Evolutionary conservation across 2,797 vertebrate genomes (phyloP), one percentile per base, ranked within the genome.

Genomic region (Tiaroga cobitis): DNA sequence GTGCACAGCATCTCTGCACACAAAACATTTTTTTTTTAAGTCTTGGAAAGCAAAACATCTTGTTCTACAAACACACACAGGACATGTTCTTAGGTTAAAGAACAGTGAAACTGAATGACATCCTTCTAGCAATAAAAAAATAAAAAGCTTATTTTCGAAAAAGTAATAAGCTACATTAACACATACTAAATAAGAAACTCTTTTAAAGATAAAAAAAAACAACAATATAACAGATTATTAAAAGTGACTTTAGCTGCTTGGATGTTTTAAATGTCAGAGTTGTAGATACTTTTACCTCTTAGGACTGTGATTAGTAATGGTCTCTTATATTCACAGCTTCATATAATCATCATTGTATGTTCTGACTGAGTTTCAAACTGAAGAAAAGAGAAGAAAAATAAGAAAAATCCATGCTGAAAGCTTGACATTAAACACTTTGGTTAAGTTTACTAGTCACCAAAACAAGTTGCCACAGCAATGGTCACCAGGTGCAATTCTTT

Each of bases 1-100:
- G n/a, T 76, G 0, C 34, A 32, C 74, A 78, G 80, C 75, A 90
- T 93, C 69, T 91, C 93, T 93, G 79, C 37, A 39, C 75, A 80
- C 15, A 68, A 54, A 54, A 56, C 1, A 5, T 18, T 7, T 9
- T 1, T 2, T 10, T 5, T 18, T 43, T 43, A 7, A 56, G 24
- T n/a, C 19, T 41, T 6, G 29, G 9, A 5, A 39, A 67, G 9
- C 16, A 59, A 19, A 70, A 70, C 9, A 6, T 79, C 21, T n/a
- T 65, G n/a, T 74, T 49, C 10, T 32, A 18, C 26, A 16, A 84
- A 51, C 10, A 69, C 74, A 34, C 29, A 74, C 26, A 29, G 18
- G 9, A 51, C 9, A 5, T 51, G 43, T 19, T 51, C 26, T 74
- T 34, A 13, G 18, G 2, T 34, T 75, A 8, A 73, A 19, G 19